Evolutionary conservation across 2,797 vertebrate species (phyloP).

Genomic region (Argyrosomus regius): DNA sequence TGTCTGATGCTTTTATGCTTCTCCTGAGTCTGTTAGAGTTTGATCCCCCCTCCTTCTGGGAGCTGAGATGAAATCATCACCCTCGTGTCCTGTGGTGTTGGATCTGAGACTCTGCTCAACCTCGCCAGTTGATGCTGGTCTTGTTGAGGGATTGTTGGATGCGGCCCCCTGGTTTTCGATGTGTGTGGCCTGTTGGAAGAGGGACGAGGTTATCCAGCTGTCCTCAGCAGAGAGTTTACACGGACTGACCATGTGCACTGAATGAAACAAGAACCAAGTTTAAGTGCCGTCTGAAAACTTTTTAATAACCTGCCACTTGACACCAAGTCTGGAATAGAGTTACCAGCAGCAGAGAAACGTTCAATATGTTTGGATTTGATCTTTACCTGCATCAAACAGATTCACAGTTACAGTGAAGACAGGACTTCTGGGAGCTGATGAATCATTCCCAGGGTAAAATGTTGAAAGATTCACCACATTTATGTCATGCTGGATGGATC

Average conservation of each 20-base stretch:
- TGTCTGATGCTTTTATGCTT: constrained; percentile 31
- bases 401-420: constrained; percentile 1
- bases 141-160: constrained; percentile 37
- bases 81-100: constrained; percentile 2
- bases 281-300: constrained; percentile 42
- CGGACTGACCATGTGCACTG: constrained; percentile 29
- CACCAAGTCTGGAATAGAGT: constrained; percentile 37
- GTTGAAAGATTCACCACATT: not conserved
- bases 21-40: constrained; percentile 2
- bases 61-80: constrained; percentile 36
- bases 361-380: constrained; percentile 11
- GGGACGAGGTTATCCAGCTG: constrained; percentile 50
- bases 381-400: not conserved
- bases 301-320: constrained; percentile 55
- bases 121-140: constrained; percentile 7
- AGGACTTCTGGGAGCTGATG: not conserved
- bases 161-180: constrained; percentile 1
- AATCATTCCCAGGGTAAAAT: too few species aligned
- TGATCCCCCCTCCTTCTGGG: not conserved
- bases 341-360: constrained; percentile 13
- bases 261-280: constrained; percentile 47
- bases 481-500: not conserved
- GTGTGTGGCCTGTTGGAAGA: constrained; percentile 63
- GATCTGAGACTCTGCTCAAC: constrained; percentile 17
- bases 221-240: constrained; percentile 26